These are phyloP conservation scores for Phocides pigmalion DNA, from an alignment of 1,140 invertebrate species.

Conservation along the genomic window DNA sequence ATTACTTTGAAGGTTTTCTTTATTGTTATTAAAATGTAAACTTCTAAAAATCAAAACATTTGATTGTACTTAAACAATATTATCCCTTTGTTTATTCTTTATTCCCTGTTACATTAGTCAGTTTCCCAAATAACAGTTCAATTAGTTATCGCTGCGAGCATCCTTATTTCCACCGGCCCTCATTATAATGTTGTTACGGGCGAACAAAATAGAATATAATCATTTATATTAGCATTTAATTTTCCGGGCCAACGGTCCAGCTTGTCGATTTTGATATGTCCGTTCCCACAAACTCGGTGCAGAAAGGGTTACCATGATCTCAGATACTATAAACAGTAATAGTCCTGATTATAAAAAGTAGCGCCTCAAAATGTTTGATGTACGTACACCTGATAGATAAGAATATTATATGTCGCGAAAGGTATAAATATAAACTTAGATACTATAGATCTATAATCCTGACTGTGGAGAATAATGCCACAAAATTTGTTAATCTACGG, in stretches of 20 bases:
- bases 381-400: too few species aligned
- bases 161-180: conserved; percentile 54
- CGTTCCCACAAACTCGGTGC: conserved; percentile 58
- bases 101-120: conserved; percentile 47
- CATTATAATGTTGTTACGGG: conserved; percentile 77
- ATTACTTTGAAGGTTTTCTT: too few species aligned
- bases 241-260: conserved; percentile 65
- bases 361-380: too few species aligned
- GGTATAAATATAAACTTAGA: too few species aligned
- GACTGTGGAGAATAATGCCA: too few species aligned
- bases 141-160: conserved; percentile 23
- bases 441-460: too few species aligned
- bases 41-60: background rate
- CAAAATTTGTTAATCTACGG: too few species aligned
- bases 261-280: conserved; percentile 58
- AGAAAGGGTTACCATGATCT: conserved; percentile 11
- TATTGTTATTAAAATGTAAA: too few species aligned
- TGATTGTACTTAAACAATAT: background rate
- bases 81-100: background rate
- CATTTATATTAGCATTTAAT: conserved; percentile 80
- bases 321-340: too few species aligned
- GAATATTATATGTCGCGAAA: too few species aligned
- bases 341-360: too few species aligned
- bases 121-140: conserved; percentile 5
- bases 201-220: conserved; percentile 69